These are phyloP conservation scores for Magallana ariakensis DNA, from an alignment of 1,140 invertebrate genomes.

Conservation along the genomic window DNA sequence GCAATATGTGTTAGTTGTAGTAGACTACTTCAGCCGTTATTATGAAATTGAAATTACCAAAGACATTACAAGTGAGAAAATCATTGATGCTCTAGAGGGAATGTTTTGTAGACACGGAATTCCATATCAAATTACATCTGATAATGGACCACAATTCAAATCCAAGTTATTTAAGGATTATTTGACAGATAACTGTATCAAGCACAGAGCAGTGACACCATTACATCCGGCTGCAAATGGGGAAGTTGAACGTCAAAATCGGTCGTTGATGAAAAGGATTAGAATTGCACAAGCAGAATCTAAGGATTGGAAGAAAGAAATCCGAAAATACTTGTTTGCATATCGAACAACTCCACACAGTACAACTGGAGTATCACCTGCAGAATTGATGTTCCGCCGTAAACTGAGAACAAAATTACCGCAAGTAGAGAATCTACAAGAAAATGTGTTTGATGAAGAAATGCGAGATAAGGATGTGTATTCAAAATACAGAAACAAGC, in stretches of 20 bases:
- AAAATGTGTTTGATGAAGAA: neutral
- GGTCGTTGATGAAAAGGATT: neutral
- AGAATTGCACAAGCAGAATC: neutral
- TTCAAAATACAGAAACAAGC: neutral
- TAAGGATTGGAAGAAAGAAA: neutral
- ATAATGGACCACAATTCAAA: slow-evolving; percentile 57
- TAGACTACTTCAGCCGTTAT: slow-evolving; percentile 57
- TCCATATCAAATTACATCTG: slow-evolving; percentile 39
- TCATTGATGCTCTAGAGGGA: slow-evolving; percentile 32
- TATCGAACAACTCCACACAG: slow-evolving; percentile 59
- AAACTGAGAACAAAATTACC: neutral
- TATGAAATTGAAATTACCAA: slow-evolving; percentile 53
- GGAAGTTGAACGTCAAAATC: neutral
- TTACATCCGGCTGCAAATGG: neutral
- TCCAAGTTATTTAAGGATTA: slow-evolving; percentile 35
- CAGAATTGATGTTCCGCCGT: slow-evolving; percentile 44
- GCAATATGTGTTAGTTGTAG: slow-evolving; percentile 47
- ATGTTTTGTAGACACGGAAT: slow-evolving; percentile 53
- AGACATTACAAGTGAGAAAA: slow-evolving; percentile 39
- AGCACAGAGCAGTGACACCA: neutral
- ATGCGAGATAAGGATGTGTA: neutral
- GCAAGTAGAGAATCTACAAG: neutral
- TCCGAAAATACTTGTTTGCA: slow-evolving; percentile 50
- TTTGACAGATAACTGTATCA: neutral
- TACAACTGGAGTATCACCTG: slow-evolving; percentile 56